Conservation (phyloP, 2,113 vertebrate genomes). For the Odocoileus hemionus region DNA sequence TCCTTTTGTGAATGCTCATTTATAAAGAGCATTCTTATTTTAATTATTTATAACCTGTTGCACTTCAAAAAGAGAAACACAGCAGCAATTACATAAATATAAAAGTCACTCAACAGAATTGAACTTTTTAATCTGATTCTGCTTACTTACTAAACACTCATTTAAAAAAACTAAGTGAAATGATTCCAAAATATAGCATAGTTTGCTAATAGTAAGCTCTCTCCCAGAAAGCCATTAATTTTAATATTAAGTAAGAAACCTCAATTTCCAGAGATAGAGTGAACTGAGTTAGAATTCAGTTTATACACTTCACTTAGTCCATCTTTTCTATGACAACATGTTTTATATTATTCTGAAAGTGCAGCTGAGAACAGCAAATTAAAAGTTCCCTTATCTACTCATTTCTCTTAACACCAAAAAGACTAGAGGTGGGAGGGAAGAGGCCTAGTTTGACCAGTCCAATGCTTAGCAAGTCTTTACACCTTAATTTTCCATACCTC, state of each 20-base stretch:
- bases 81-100: background rate
- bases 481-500: background rate
- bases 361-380: background rate
- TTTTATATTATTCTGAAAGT: background rate
- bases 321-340: background rate
- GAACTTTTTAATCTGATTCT: slow-evolving; percentile 13
- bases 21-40: background rate
- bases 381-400: background rate
- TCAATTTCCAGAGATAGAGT: background rate
- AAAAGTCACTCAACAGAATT: background rate
- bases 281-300: background rate
- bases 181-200: background rate
- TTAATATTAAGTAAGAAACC: slow-evolving; percentile 38
- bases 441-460: background rate
- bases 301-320: background rate
- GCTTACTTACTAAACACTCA: background rate
- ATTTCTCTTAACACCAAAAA: background rate
- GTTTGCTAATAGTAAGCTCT: background rate
- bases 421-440: background rate
- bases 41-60: background rate
- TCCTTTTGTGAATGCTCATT: background rate
- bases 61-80: background rate
- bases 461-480: background rate
- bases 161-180: background rate
- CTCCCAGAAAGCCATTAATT: background rate